Evolutionary conservation across 2,113 vertebrate species (phyloP), one percentile per base, ranked within the genome.

Genomic region (Chaenogobius annularis): DNA sequence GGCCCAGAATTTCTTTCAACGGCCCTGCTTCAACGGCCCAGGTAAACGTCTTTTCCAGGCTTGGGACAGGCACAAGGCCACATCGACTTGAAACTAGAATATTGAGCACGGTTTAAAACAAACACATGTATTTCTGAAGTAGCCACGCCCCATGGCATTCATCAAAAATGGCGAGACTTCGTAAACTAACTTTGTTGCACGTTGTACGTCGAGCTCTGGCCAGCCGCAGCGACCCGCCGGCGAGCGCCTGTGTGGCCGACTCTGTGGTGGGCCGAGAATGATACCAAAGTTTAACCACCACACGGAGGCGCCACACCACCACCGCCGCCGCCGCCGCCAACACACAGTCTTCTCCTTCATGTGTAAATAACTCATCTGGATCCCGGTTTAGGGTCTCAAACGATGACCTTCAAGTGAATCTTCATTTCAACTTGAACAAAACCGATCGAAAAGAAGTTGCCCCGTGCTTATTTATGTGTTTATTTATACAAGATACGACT

Each of bases 201-300:
- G 19, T 22, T 22, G 8, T 61, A 35, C 7, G 6, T 10, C 6
- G 3, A 7, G 19, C 70, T 73, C 76, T 79, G 52, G 50, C 64
- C 83, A 80, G 77, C 79, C 70, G 81, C 64, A 75, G 65, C 64
- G 79, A 81, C 79, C 79, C 20, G 70, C 75, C 43, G 62, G 82
- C 37, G 37, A n/a, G n/a, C 86, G 82, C 80, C 84, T 83, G 88
- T 80, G 88, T 71, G 71, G 74, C 68, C 37, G 66, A 52, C 83
- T 83, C 64, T 1, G 37, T 65, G 85, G 90, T 79, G 86, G 81
- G 78, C 81, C 77, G 78, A 81, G 87, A 90, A 87, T 87, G 85
- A 93, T 90, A 92, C 92, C 92, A 92, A 92, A 92, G 91, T 83
- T 84, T 87, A 80, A 83, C 82, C 59, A 70, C 91, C 82, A 68